These are phyloP conservation scores for Metalampra italica DNA, from an alignment of 2,888 invertebrate species.

Conservation along the genomic window DNA sequence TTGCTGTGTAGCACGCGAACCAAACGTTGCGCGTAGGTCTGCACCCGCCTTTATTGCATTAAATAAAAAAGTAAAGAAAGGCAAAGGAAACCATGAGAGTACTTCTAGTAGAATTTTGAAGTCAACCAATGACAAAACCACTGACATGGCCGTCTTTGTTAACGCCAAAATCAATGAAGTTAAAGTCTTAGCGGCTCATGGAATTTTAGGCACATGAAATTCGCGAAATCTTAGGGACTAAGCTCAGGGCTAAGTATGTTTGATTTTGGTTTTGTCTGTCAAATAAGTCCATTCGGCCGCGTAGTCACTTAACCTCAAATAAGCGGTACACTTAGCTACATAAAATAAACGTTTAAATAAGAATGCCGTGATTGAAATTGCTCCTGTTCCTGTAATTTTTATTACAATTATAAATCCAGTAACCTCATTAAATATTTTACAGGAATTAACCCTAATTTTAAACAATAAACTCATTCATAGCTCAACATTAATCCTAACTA, in stretches of 20 bases:
- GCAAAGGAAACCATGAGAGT: neutral
- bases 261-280: too few species aligned
- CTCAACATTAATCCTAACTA: slow-evolving; percentile 72
- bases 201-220: neutral
- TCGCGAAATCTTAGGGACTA: too few species aligned
- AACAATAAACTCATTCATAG: slow-evolving; percentile 67
- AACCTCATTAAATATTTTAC: slow-evolving; percentile 9
- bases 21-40: neutral
- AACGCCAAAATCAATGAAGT: too few species aligned
- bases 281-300: too few species aligned
- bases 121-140: too few species aligned
- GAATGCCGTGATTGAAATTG: too few species aligned
- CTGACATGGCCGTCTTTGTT: too few species aligned
- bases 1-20: slow-evolving; percentile 56
- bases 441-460: slow-evolving; percentile 50
- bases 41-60: slow-evolving; percentile 27
- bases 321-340: neutral
- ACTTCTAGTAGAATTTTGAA: too few species aligned
- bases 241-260: too few species aligned
- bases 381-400: slow-evolving; percentile 1
- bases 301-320: too few species aligned
- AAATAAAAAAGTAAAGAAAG: slow-evolving; percentile 31
- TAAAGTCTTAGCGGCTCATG: neutral
- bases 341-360: too few species aligned
- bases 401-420: slow-evolving; percentile 9